phyloP scores from a whole-genome alignment of 2,113 vertebrate genomes.

The Mesembrinibis cayennensis region DNA sequence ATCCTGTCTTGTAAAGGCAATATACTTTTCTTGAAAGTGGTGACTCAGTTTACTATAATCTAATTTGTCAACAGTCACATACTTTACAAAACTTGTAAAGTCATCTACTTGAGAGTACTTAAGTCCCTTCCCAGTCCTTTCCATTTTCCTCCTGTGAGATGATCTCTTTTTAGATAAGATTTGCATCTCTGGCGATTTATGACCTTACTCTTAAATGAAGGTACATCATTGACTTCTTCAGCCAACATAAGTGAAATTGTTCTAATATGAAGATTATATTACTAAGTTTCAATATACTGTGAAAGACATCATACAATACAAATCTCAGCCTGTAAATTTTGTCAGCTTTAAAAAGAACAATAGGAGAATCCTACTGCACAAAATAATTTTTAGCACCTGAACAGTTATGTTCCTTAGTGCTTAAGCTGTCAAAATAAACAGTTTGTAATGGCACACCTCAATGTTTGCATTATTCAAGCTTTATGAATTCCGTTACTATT shows the following conservation, averaged over 20 bases:
- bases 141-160: neutral
- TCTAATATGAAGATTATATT: neutral
- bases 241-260: neutral
- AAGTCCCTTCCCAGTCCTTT: neutral
- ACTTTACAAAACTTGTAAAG: neutral
- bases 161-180: neutral
- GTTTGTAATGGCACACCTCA: neutral
- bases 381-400: neutral
- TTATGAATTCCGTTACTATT: neutral
- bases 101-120: neutral
- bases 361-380: neutral
- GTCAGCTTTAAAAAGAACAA: neutral
- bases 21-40: neutral
- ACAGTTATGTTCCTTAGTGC: neutral
- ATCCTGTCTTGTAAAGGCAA: neutral
- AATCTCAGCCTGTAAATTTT: neutral
- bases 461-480: neutral
- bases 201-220: neutral
- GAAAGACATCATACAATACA: neutral
- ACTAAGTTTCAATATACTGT: neutral
- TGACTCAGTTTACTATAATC: neutral
- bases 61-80: neutral
- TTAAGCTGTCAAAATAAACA: neutral
- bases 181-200: neutral
- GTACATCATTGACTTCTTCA: neutral